These are phyloP conservation scores for Miichthys miiuy DNA, from an alignment of 2,797 vertebrate species.

Conservation along the genomic window DNA sequence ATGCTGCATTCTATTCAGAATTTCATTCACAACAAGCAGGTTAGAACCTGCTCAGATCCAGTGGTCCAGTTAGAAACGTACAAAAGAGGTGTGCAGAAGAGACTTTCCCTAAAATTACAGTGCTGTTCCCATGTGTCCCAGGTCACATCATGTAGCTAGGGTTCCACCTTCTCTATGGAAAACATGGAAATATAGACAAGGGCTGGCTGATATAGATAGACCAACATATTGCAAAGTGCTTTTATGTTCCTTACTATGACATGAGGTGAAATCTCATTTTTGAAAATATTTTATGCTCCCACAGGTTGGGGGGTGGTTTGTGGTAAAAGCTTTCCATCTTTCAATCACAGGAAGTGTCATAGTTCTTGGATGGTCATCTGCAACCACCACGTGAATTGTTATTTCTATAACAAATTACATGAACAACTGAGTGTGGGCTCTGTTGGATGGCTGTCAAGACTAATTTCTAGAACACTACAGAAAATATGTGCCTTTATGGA, in stretches of 20 bases:
- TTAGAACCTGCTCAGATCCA: slow-evolving; percentile 25
- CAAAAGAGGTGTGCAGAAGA: neutral
- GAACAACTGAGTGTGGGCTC: neutral
- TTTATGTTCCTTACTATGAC: neutral
- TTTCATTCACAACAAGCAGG: slow-evolving; percentile 24
- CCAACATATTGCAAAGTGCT: neutral
- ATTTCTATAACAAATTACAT: neutral
- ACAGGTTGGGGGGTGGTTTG: neutral
- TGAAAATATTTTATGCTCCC: neutral
- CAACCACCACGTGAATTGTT: neutral
- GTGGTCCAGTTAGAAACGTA: slow-evolving; percentile 19
- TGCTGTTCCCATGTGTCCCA: slow-evolving; percentile 1
- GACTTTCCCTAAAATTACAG: neutral
- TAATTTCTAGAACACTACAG: neutral
- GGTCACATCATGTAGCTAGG: slow-evolving; percentile 11
- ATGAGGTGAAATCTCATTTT: neutral
- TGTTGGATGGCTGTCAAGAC: too few species aligned
- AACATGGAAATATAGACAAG: neutral
- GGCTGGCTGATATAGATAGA: neutral
- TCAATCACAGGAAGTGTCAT: neutral
- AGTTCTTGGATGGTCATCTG: neutral
- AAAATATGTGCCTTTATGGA: neutral
- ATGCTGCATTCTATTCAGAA: slow-evolving; percentile 7
- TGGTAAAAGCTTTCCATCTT: neutral
- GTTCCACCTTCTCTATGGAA: neutral